Percentiles rank a stretch among this genome's conserved stretches.
phyloP scores from a whole-genome alignment of 2,113 vertebrate species.

The Glaucomys volans region DNA sequence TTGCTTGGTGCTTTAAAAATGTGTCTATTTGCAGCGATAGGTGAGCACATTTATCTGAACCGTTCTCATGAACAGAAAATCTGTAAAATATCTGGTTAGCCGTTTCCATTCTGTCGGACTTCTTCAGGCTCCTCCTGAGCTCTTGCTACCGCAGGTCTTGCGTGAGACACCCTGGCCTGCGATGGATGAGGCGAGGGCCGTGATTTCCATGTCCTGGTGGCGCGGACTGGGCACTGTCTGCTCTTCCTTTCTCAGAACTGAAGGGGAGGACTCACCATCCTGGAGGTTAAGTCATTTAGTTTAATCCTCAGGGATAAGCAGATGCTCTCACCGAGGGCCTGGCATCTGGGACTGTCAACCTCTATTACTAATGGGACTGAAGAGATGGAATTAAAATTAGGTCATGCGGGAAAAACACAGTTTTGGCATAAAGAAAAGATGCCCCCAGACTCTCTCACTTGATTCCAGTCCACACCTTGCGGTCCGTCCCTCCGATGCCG shows the following conservation, averaged over 20 bases:
- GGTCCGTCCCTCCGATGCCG: neutral
- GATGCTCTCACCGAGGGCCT: slow-evolving; percentile 88
- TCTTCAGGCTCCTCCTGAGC: neutral
- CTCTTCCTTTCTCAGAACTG: slow-evolving; percentile 61
- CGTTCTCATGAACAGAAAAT: neutral
- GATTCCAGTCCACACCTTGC: neutral
- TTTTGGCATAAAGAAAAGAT: neutral
- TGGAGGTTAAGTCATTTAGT: slow-evolving; percentile 92
- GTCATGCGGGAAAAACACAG: slow-evolving; percentile 44
- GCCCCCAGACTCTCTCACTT: accelerated
- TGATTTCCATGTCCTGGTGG: neutral
- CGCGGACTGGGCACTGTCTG: neutral
- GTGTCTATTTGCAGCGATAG: neutral
- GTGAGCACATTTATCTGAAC: neutral
- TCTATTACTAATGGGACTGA: slow-evolving; percentile 87
- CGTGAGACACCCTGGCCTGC: neutral
- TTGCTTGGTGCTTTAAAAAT: neutral
- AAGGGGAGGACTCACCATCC: slow-evolving; percentile 85
- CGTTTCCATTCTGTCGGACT: neutral
- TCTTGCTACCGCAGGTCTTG: neutral
- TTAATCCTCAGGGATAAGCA: slow-evolving; percentile 92
- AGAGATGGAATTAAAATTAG: slow-evolving; percentile 82
- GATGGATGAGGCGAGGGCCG: accelerated
- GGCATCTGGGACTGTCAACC: slow-evolving; percentile 92
- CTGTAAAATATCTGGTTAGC: neutral